These are phyloP conservation scores for Amaurobius ferox DNA, from an alignment of 2,888 invertebrate genomes.

Conservation along the genomic window DNA sequence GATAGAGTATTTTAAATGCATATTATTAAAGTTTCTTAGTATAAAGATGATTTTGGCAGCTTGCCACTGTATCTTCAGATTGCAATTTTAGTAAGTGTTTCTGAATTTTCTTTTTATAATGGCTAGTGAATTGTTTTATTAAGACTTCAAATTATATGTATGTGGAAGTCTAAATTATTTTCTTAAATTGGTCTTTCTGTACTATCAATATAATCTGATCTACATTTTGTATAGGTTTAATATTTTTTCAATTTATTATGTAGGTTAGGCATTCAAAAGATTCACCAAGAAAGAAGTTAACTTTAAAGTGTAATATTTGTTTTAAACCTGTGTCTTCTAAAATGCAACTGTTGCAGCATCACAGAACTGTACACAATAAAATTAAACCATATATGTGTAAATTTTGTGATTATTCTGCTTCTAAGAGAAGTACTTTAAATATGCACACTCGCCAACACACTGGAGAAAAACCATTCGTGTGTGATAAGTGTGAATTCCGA, in stretches of 20 bases:
- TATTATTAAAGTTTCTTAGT: too few relatives aligned
- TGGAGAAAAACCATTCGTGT: constrained; percentile 87
- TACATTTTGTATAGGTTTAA: background rate
- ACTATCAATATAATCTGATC: too few relatives aligned
- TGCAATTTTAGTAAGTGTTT: too few relatives aligned
- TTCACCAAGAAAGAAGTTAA: constrained; percentile 10
- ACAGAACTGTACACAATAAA: constrained; percentile 83
- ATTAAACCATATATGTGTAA: constrained; percentile 82
- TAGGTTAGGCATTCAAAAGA: constrained; percentile 18
- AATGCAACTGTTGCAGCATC: constrained; percentile 80
- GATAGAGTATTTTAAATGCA: too few relatives aligned
- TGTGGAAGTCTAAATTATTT: too few relatives aligned
- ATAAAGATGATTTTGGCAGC: too few relatives aligned
- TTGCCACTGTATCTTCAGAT: too few relatives aligned
- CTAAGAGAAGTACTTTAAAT: constrained; percentile 83
- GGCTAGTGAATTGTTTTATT: too few relatives aligned
- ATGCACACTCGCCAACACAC: constrained; percentile 85
- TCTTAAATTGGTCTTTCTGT: too few relatives aligned
- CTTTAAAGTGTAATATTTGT: constrained; percentile 83
- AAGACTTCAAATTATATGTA: too few relatives aligned
- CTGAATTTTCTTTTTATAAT: too few relatives aligned
- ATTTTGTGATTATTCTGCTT: constrained; percentile 83
- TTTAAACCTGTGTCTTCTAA: constrained; percentile 81
- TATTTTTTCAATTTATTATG: background rate
- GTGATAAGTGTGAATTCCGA: constrained; percentile 84